Evolutionary conservation across 2,888 invertebrate species (phyloP).

Genomic region (Eupithecia subumbrata): DNA sequence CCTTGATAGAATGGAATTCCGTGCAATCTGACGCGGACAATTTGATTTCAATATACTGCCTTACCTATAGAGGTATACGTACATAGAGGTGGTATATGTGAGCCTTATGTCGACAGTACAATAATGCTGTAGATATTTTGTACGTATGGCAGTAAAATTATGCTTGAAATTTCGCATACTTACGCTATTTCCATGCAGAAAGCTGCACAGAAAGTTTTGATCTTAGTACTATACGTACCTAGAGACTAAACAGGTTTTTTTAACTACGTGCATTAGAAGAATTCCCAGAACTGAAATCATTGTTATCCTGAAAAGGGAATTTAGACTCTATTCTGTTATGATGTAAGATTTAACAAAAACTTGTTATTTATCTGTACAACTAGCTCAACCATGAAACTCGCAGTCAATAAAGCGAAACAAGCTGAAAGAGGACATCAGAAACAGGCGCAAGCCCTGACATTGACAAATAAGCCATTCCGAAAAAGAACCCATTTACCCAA

Average conservation of each 20-base stretch:
- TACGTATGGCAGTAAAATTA: neutral
- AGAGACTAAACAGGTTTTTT: neutral
- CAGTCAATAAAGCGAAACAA: slow-evolving; percentile 71
- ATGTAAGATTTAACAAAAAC: neutral
- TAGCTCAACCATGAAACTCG: slow-evolving; percentile 1
- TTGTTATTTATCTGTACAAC: neutral
- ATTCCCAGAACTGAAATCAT: neutral
- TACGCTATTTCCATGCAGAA: neutral
- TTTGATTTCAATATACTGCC: slow-evolving; percentile 12
- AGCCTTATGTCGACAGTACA: neutral
- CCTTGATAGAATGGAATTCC: slow-evolving; percentile 16
- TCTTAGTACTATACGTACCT: neutral
- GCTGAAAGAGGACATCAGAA: slow-evolving; percentile 71
- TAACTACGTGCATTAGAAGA: neutral
- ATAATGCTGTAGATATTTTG: neutral
- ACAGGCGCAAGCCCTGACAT: slow-evolving; percentile 74
- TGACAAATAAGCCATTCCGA: slow-evolving; percentile 77
- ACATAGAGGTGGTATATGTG: neutral
- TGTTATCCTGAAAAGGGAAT: neutral
- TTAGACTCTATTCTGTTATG: neutral
- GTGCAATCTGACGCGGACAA: slow-evolving; percentile 11
- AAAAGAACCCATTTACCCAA: slow-evolving; percentile 68
- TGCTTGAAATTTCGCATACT: neutral
- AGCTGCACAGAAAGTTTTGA: neutral
- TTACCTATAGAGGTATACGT: neutral